These are phyloP conservation scores for Pygoscelis adeliae DNA, from an alignment of 2,113 vertebrate species.

Conservation along the genomic window DNA sequence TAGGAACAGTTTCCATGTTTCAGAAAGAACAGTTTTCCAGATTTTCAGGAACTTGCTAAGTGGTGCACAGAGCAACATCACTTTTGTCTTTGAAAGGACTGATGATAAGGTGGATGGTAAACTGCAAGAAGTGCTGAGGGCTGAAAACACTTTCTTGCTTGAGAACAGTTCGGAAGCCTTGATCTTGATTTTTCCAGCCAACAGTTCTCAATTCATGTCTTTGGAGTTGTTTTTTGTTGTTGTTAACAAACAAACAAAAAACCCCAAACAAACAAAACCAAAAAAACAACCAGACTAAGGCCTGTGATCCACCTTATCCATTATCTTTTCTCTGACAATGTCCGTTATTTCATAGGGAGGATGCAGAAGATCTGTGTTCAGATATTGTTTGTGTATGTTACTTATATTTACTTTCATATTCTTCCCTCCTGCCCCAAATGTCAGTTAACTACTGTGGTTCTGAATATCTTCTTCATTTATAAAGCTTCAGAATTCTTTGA, in stretches of 20 bases:
- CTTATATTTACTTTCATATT: background rate
- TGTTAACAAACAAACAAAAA: too few species aligned
- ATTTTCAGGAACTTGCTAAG: background rate
- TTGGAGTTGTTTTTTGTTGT: background rate
- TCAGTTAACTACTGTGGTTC: background rate
- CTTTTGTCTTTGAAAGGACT: background rate
- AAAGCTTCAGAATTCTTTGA: background rate
- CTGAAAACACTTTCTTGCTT: background rate
- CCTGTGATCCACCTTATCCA: background rate
- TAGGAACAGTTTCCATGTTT: background rate
- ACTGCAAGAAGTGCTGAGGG: background rate
- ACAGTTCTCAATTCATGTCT: background rate
- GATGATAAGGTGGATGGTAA: background rate
- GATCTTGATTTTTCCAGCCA: background rate
- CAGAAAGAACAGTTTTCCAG: background rate
- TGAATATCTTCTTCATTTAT: background rate
- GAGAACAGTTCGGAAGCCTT: background rate
- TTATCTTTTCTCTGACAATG: background rate
- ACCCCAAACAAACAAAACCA: background rate
- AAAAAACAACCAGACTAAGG: background rate
- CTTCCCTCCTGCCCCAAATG: fast-evolving
- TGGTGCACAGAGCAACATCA: fast-evolving
- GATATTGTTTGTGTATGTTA: background rate
- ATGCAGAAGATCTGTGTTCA: background rate
- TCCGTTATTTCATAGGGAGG: background rate